Evolutionary conservation across 1,140 invertebrate species (phyloP), one percentile per base, ranked within the genome.

Genomic region (Cylas formicarius): DNA sequence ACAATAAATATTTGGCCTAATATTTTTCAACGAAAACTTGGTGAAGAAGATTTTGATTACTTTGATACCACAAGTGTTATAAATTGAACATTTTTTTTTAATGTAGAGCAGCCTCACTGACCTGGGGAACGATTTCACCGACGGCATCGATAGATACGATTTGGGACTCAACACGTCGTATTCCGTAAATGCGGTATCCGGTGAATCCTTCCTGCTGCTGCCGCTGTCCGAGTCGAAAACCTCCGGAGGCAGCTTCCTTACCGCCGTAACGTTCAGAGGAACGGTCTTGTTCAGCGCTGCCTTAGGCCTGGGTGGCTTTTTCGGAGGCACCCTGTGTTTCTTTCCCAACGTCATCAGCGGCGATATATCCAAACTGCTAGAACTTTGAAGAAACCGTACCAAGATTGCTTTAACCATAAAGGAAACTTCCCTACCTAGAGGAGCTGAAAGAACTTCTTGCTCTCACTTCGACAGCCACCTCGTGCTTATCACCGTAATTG

Each of bases 141-240:
- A 86, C 9, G 82, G 82, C 84, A 88, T 87, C 0, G 84, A 86
- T 2, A 88, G 71, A 50, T 81, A 84, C 0, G 81, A 84, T 49
- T 80, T 80, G 0, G 82, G 80, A 33, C 73, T 75, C 6, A 67
- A 58, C 0, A 72, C 67, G 3, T 62, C 70, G 0, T 65, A 66
- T 23, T 44, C 51, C 10, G 28, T 28, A 29, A 53, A 51, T 10
- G 57, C 45, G 8, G 52, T 42, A 21, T 57, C 55, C 2, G 50
- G 45, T 17, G 58, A 58, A 21, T 56, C 53, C 43, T 53, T 53
- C 29, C 50, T 53, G 20, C 53, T 57, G 11, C 35, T 44, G 23
- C 48, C 58, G 27, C 60, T 63, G 33, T 60, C 60, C 3, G 58
- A 56, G 42, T 61, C 60, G 10, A 55, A 52, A 5, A 59, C 34